Percentiles rank a stretch among this genome's conserved stretches.
Conservation (phyloP, 2,888 invertebrate genomes). For the Auanema freiburgensis region DNA sequence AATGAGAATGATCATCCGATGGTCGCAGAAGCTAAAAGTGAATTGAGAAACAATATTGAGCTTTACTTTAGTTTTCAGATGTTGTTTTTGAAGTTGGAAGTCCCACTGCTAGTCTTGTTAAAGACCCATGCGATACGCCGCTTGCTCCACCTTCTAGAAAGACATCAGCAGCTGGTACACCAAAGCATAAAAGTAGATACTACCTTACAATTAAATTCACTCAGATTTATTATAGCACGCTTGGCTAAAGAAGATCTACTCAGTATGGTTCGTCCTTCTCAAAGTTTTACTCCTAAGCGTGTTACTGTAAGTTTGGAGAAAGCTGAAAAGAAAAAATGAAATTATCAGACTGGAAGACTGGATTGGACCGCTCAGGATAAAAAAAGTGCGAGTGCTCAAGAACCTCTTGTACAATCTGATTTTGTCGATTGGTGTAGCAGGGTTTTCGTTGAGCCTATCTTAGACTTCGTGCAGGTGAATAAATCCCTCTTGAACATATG, state of each 20-base stretch:
- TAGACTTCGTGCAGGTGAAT: constrained; percentile 35
- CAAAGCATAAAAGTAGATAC: neutral
- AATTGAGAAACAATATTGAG: too few relatives aligned
- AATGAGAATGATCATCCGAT: neutral
- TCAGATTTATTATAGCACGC: neutral
- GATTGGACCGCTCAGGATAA: constrained; percentile 3
- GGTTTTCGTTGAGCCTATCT: constrained; percentile 55
- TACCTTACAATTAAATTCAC: neutral
- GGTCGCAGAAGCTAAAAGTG: neutral
- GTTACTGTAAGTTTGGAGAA: constrained; percentile 11
- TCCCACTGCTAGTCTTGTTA: constrained; percentile 10
- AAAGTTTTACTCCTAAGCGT: constrained; percentile 28
- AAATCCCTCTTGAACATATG: neutral
- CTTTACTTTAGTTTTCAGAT: neutral
- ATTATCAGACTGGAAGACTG: neutral
- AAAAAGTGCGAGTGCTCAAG: neutral
- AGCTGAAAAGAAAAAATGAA: neutral
- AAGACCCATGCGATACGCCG: constrained; percentile 7
- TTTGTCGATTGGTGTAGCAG: constrained; percentile 62
- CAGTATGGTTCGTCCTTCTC: neutral
- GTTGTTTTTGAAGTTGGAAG: constrained; percentile 18
- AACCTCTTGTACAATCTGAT: constrained; percentile 48
- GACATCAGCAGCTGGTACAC: constrained; percentile 12
- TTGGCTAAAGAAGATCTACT: neutral
- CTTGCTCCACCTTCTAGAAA: constrained; percentile 16